Base-by-base conservation (phyloP, 2,888 invertebrate species). In the Agrenia bidenticulata region DNA sequence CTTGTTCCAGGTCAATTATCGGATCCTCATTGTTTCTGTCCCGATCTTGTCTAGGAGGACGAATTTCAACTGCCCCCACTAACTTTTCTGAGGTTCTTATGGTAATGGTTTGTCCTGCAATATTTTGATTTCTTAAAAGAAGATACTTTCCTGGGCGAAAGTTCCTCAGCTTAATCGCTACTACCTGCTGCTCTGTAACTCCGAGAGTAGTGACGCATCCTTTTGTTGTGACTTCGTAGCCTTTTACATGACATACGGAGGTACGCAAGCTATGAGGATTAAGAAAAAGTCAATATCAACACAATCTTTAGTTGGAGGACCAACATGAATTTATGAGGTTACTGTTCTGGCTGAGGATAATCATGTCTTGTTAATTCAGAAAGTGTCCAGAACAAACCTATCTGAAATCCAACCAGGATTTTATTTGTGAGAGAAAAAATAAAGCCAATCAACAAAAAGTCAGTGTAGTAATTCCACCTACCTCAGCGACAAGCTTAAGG, bases 281-380 rank as follows among this genome's bases (percentile, higher is more conserved):
- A 19, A n/a, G n/a, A 49, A 49, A 49, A 39, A 39, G 39, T 39
- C 7, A 7, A 53, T 5, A 53, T 53, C 7, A 13, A 5, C 15
- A 15, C 51, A 26, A 32, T 32, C 5, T 32, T 15, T 26, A 23
- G 13, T 55, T 4, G 27, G 23, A 19, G 4, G 17, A 5, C 17
- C 2, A 55, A 26, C 4, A 17, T 2, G 2, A 17, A 55, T 27
- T 55, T 26, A 5, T 5, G n/a, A 32, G 27, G 7, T 57, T 24
- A 50, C 11, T 41, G 21, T 49, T 60, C 69, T 2, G 61, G 59
- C 0, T 45, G 26, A 15, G 69, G 69, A 54, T 69, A 69, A 32
- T 65, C 63, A 49, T 62, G 61, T 53, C 69, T 41, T 15, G 69
- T 69, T 11, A 69, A 56, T 17, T 69, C 69, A 1, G 65, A 69